Evolutionary conservation across 2,113 vertebrate genomes (phyloP).

Genomic region (Tetrao urogallus): DNA sequence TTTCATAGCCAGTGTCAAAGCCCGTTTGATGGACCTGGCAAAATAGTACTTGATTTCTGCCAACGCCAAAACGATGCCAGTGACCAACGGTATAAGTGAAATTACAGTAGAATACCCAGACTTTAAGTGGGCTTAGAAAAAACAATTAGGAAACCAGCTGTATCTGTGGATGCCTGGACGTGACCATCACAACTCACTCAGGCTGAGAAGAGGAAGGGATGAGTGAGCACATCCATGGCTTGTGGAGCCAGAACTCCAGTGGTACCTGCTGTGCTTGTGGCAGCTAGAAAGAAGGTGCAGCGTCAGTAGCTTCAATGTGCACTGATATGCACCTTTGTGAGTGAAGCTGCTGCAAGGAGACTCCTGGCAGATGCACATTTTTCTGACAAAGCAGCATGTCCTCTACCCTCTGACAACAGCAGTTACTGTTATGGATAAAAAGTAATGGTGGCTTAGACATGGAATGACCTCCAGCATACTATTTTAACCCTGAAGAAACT

Average conservation of each 20-base stretch:
- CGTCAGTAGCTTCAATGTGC: rapidly evolving
- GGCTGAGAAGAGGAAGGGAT: background rate
- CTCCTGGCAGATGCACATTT: background rate
- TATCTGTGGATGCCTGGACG: background rate
- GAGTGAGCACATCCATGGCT: background rate
- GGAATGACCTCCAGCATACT: background rate
- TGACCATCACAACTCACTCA: rapidly evolving
- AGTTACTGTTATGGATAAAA: background rate
- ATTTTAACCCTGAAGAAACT: background rate
- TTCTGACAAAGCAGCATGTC: background rate
- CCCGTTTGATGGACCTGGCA: background rate
- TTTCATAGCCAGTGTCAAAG: background rate
- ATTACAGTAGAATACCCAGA: background rate
- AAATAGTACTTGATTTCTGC: background rate
- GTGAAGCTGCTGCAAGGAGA: background rate
- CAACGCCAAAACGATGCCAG: background rate
- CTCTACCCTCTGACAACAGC: background rate
- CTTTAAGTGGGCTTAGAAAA: background rate
- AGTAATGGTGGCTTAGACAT: background rate
- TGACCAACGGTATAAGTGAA: background rate
- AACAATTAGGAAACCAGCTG: background rate
- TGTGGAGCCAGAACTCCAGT: rapidly evolving
- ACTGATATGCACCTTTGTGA: background rate
- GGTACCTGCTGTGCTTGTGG: background rate
- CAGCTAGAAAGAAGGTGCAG: rapidly evolving